Evolutionary conservation across 2,113 vertebrate species (phyloP), one percentile per base, ranked within the genome.

Genomic region (Triplophysa tibetana): DNA sequence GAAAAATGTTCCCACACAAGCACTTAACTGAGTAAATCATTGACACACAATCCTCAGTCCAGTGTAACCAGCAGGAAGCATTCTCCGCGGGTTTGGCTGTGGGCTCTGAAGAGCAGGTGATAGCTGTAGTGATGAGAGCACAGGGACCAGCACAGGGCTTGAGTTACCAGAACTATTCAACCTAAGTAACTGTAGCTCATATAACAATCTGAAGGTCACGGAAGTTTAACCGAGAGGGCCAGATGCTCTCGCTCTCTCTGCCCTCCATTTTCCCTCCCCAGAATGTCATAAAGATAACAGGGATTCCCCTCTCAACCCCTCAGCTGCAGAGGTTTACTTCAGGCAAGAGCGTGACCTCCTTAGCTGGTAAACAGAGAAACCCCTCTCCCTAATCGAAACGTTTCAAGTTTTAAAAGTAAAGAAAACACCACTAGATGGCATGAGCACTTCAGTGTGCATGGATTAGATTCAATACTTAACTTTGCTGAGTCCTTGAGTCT

Each of bases 181-280:
- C 61, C 82, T 72, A 79, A 70, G 70, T 72, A 68, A 66, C 83
- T 73, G 78, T 80, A 72, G 80, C 82, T 85, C 61, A 41, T 85
- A 85, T 88, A 84, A 85, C 85, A 85, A 77, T 73, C 19, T 9
- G 77, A 89, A 88, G 69, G 72, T 87, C 84, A 48, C 70, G 75
- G 24, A 52, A 79, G 75, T 33, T 60, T 17, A 24, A 68, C 60
- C 48, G 24, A 68, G 21, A 23, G 52, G 78, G 86, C 68, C 84
- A 77, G 52, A 61, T 63, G 64, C 69, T 81, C 61, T 73, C 76
- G 58, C 76, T 81, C 75, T 60, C 78, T 70, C 63, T 62, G 14
- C 73, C 48, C 80, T 16, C 65, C 75, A 73, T 84, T 60, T 21
- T 24, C 41, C 73, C 79, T 45, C 45, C 21, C 10, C 52, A 64